phyloP scores from a whole-genome alignment of 1,140 invertebrate genomes.

The Aporrectodea caliginosa region DNA sequence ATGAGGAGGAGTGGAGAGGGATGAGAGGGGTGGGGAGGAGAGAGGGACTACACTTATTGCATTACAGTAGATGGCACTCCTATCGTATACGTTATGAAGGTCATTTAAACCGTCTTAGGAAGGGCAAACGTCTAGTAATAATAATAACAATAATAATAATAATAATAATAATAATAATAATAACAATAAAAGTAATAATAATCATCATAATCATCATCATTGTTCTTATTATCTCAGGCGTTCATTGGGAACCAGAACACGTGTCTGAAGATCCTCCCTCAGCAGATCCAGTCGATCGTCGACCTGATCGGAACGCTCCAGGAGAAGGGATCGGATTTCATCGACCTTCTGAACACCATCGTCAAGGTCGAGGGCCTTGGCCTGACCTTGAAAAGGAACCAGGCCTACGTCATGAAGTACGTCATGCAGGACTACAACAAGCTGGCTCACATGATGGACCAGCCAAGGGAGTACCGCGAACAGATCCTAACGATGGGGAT shows the following conservation, averaged over 20 bases:
- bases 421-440: conserved; percentile 51
- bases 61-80: too few species aligned
- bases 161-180: too few species aligned
- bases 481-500: conserved; percentile 13
- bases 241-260: conserved; percentile 50
- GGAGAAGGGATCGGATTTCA: conserved; percentile 46
- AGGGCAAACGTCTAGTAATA: too few species aligned
- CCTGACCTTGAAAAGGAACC: conserved; percentile 52
- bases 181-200: too few species aligned
- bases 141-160: too few species aligned
- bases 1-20: too few species aligned
- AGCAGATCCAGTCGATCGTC: conserved; percentile 50
- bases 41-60: too few species aligned
- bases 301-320: conserved; percentile 40
- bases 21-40: too few species aligned
- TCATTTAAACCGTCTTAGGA: too few species aligned
- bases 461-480: conserved; percentile 31
- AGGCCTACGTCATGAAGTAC: conserved; percentile 54
- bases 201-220: too few species aligned
- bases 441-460: conserved; percentile 40
- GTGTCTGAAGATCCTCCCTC: conserved; percentile 47
- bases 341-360: conserved; percentile 46
- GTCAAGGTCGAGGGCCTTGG: conserved; percentile 51
- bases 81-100: too few species aligned
- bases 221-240: conserved; percentile 37